Base-by-base conservation (phyloP, 2,888 invertebrate species). In the Sphaerophoria rueppellii region DNA sequence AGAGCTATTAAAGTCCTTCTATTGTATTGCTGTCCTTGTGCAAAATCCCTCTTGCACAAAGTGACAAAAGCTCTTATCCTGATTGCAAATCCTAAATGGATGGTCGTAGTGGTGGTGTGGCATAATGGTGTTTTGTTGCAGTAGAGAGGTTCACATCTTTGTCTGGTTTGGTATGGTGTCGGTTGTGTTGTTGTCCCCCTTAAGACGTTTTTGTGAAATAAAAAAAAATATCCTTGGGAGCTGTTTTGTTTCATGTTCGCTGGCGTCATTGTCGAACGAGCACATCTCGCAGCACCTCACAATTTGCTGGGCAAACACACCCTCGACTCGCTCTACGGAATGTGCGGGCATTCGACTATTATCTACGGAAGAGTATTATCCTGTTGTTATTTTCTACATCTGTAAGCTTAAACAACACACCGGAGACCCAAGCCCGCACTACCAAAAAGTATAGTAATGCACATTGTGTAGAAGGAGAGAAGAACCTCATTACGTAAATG, bases 41-140 rank as follows among this genome's bases (percentile, higher is more conserved):
- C 67, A 52, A 75, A 85, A 81, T 77, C 81, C 85, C 81, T 65
- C 70, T 73, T 82, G 77, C 86, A 78, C 78, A 86, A 82, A 86
- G 86, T 86, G 82, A 86, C 86, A 86, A 86, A 86, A 86, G 86
- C 86, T 86, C 86, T 86, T 86, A 86, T 86, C 82, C 77, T 78
- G 86, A 86, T 82, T 86, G 86, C 86, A 86, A 86, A 86, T 86
- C 78, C 81, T 82, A 71, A 78, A 78, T 78, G 73, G 72, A 74
- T 65, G 57, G 69, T 46, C 52, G 46, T 69, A 58, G 79, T 69
- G 35, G 50, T 63, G 48, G 50, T 69, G 71, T 60, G 60, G 24
- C 12, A 43, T 35, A 14, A 34, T 16, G 1, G 65, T 16, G 50
- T 50, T 65, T 50, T 14, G 9, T 11, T 50, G 50, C 63, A 48